Percentiles rank a stretch among this genome's conserved stretches.
Evolutionary conservation across 1,140 invertebrate genomes (phyloP).

Genomic region (Lordiphosa clarofinis): DNA sequence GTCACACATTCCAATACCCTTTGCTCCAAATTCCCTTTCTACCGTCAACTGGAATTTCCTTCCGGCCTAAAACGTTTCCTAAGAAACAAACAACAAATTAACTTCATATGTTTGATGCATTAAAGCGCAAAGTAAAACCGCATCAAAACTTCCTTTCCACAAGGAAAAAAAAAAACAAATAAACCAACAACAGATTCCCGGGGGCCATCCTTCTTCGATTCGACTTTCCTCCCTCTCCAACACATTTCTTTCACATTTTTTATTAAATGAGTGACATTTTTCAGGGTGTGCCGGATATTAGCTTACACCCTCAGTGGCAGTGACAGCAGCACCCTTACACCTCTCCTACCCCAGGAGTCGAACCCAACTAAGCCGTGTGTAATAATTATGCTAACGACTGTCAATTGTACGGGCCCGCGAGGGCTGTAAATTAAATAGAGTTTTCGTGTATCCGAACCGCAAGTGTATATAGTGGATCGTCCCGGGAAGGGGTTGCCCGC

Average conservation of each 20-base stretch:
- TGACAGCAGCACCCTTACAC: constrained; percentile 12
- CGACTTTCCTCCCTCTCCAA: too few relatives aligned
- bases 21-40: background rate
- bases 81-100: constrained; percentile 63
- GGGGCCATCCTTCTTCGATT: too few relatives aligned
- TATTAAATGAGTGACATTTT: constrained; percentile 39
- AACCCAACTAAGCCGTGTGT: constrained; percentile 58
- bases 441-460: constrained; percentile 29
- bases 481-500: constrained; percentile 7
- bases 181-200: too few relatives aligned
- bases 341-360: constrained; percentile 8
- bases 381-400: constrained; percentile 78
- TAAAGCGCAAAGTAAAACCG: constrained; percentile 20
- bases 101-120: constrained; percentile 59
- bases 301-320: constrained; percentile 11
- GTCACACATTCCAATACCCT: constrained; percentile 5
- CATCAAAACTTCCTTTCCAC: constrained; percentile 8
- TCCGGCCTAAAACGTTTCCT: constrained; percentile 44
- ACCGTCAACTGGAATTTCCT: constrained; percentile 30
- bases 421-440: constrained; percentile 57
- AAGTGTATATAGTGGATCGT: constrained; percentile 17
- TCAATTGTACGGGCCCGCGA: constrained; percentile 52
- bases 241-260: constrained; percentile 19
- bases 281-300: constrained; percentile 10
- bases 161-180: background rate